Conservation (phyloP, 2,888 invertebrate genomes). For the Leucoptera coffeella region DNA sequence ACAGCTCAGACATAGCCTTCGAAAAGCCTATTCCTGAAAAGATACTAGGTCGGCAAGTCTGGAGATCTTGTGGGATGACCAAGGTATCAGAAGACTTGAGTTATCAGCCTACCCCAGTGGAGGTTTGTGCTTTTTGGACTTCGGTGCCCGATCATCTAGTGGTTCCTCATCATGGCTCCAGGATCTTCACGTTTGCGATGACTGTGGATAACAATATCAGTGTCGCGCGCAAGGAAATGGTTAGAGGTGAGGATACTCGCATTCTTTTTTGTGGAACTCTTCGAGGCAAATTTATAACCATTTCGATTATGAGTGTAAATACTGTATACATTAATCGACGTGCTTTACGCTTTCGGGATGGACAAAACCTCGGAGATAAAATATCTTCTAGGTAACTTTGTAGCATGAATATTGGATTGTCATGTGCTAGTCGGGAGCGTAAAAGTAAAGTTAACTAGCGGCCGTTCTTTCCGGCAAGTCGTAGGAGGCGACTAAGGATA, state of each 20-base stretch:
- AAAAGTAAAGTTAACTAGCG: no score
- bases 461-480: no score
- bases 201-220: constrained; percentile 43
- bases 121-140: constrained; percentile 42
- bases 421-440: no score
- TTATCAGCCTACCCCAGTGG: constrained; percentile 25
- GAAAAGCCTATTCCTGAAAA: constrained; percentile 25
- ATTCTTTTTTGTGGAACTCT: no score
- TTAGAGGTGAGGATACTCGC: constrained; percentile 18
- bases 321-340: no score
- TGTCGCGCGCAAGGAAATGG: constrained; percentile 31
- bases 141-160: constrained; percentile 39
- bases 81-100: constrained; percentile 24
- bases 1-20: constrained; percentile 32
- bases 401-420: no score
- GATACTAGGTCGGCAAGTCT: constrained; percentile 23
- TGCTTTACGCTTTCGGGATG: no score
- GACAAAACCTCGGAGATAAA: no score
- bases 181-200: constrained; percentile 45
- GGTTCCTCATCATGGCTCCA: constrained; percentile 35
- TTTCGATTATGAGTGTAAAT: no score
- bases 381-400: no score
- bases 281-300: no score
- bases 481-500: no score
- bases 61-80: constrained; percentile 34